Base-by-base conservation (phyloP, 2,797 vertebrate species). In the Zalophus californianus region DNA sequence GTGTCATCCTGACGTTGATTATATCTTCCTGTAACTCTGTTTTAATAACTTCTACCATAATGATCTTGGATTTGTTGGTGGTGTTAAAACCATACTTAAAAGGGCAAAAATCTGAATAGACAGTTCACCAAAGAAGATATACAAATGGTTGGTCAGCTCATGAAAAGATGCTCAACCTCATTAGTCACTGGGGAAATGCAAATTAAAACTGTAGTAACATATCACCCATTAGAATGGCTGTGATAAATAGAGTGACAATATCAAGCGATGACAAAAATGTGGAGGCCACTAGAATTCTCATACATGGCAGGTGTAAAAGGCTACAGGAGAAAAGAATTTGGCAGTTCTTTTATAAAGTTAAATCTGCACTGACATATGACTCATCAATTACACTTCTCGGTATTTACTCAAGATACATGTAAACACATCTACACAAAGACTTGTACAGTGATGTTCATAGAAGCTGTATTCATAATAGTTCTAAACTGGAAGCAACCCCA, bases 51-150 rank as follows among this genome's bases (percentile, higher is more conserved):
- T 80, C 35, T 35, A 52, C 7, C 29, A 16, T 62, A 41, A 85
- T 77, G n/a, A n/a, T 86, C 25, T 84, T 84, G 48, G n/a, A 54
- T 94, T 86, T 94, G 41, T 88, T 94, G 66, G 64, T 23, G 8
- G 20, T 32, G 66, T 94, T 94, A 83, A 79, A 50, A 90, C 52
- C 44, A 88, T 50, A 70, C 44, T 68, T 75, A 70, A 85, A 73
- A 73, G 60, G 50, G n/a, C 25, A 90, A 92, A 73, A 29, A 41
- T 66, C 35, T 84, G 66, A 90, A 72, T 11, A 80, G 54, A 68
- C 7, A 78, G 0, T 52, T 32, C 54, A 86, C 41, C 44, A 64
- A 86, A 86, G 70, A 72, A 78, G 60, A 90, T 18, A 66, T 6
- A 78, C 20, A 41, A 82, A 50, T 48, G 32, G 14, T 54, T 18